phyloP scores from a whole-genome alignment of 2,888 invertebrate species.

The Bugulina stolonifera region DNA sequence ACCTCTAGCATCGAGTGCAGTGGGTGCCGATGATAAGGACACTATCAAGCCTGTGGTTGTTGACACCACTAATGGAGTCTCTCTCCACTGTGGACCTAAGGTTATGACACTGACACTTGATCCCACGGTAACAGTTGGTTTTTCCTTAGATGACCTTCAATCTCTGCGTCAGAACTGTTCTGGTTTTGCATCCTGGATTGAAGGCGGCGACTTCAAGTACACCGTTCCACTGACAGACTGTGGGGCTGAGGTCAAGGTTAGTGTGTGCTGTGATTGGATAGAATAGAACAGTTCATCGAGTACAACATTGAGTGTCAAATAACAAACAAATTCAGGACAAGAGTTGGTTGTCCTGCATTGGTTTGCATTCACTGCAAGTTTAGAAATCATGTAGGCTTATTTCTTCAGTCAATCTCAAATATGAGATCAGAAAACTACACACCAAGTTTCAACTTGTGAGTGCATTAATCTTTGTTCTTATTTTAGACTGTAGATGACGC shows the following conservation, averaged over 20 bases:
- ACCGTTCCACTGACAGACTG: slow-evolving; percentile 8
- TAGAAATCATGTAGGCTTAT: too few species aligned
- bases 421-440: too few species aligned
- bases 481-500: not conserved
- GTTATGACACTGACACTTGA: not conserved
- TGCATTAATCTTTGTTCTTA: too few species aligned
- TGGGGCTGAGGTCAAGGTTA: slow-evolving; percentile 17
- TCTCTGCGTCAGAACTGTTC: slow-evolving; percentile 8
- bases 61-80: not conserved
- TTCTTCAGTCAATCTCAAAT: too few species aligned
- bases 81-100: not conserved
- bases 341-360: too few species aligned
- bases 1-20: too few species aligned
- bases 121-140: not conserved
- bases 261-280: too few species aligned
- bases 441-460: too few species aligned
- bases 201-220: not conserved
- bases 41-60: not conserved
- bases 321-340: too few species aligned
- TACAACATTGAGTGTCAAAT: too few species aligned
- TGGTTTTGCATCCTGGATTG: not conserved
- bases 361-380: too few species aligned
- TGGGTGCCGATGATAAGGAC: not conserved
- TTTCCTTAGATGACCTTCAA: not conserved
- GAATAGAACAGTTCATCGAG: too few species aligned